Evolutionary conservation across 2,888 invertebrate genomes (phyloP).

Genomic region (Adela reaumurella): DNA sequence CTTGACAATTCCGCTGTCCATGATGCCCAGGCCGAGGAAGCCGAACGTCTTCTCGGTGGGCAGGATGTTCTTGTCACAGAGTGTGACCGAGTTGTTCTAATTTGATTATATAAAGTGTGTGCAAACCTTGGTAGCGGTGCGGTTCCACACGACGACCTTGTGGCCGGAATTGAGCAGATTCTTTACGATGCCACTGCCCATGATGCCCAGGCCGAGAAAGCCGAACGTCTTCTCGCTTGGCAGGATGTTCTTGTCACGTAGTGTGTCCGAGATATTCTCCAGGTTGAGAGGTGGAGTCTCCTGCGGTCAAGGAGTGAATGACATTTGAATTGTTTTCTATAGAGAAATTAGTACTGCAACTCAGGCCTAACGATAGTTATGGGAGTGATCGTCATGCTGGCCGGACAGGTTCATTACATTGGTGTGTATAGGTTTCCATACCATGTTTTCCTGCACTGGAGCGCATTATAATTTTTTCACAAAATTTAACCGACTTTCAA

Average conservation of each 20-base stretch:
- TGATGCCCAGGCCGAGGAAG: slow-evolving; percentile 91
- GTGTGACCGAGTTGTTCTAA: slow-evolving; percentile 70
- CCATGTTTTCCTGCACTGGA: no score
- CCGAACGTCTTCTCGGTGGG: slow-evolving; percentile 88
- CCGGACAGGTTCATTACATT: no score
- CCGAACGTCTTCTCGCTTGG: slow-evolving; percentile 88
- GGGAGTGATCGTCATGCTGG: no score
- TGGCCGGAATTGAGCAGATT: slow-evolving; percentile 93
- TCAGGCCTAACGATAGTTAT: no score
- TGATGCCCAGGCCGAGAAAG: slow-evolving; percentile 91
- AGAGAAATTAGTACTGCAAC: no score
- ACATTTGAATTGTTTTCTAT: background rate
- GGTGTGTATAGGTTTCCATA: no score
- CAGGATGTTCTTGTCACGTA: slow-evolving; percentile 80
- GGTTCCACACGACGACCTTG: slow-evolving; percentile 91
- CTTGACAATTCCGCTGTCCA: slow-evolving; percentile 96
- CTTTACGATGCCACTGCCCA: slow-evolving; percentile 94
- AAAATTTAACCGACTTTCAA: no score
- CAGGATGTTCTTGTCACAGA: slow-evolving; percentile 80
- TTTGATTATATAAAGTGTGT: no score
- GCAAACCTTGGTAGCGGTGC: slow-evolving; percentile 86
- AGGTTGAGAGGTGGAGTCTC: slow-evolving; percentile 74
- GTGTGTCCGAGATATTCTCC: slow-evolving; percentile 69
- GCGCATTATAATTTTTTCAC: no score
- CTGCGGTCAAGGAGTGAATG: slow-evolving; percentile 42